Conservation (phyloP, 2,888 invertebrate species). For the Drosophila nigricruria region DNA sequence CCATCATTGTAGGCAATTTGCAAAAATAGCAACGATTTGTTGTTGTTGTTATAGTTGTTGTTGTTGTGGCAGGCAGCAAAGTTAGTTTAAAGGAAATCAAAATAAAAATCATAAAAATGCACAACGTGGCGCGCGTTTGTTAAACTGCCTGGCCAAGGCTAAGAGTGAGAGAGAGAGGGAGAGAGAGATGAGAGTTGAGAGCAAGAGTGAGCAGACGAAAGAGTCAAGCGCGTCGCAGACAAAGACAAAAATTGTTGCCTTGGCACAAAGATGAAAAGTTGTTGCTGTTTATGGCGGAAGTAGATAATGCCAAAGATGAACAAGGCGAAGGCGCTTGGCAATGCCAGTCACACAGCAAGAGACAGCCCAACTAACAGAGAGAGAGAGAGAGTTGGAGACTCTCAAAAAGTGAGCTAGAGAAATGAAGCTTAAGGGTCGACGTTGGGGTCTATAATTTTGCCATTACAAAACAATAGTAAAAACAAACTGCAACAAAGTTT, state of each 20-base stretch:
- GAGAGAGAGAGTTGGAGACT: neutral
- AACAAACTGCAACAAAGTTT: conserved; percentile 77
- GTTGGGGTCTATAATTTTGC: conserved; percentile 80
- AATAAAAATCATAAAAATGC: conserved; percentile 82
- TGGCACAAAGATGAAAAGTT: conserved; percentile 80
- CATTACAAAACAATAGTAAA: conserved; percentile 81
- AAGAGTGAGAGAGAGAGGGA: neutral
- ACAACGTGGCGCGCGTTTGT: conserved; percentile 72
- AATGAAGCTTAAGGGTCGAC: conserved; percentile 71
- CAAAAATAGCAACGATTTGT: conserved; percentile 78
- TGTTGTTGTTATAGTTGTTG: conserved; percentile 2
- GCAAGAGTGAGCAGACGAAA: conserved; percentile 5
- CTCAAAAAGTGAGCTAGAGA: conserved; percentile 41
- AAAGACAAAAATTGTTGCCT: conserved; percentile 65
- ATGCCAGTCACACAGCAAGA: conserved; percentile 49
- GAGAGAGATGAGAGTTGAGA: neutral
- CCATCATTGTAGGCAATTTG: conserved; percentile 80
- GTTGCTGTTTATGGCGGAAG: conserved; percentile 79
- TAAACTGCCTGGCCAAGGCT: conserved; percentile 39
- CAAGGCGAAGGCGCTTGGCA: conserved; percentile 61
- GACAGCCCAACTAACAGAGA: neutral
- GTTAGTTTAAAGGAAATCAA: conserved; percentile 81
- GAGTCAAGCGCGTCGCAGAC: conserved; percentile 45
- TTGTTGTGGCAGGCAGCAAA: conserved; percentile 55
- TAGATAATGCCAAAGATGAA: conserved; percentile 80